phyloP scores from a whole-genome alignment of 1,140 invertebrate genomes.

The Bombus pascuorum region DNA sequence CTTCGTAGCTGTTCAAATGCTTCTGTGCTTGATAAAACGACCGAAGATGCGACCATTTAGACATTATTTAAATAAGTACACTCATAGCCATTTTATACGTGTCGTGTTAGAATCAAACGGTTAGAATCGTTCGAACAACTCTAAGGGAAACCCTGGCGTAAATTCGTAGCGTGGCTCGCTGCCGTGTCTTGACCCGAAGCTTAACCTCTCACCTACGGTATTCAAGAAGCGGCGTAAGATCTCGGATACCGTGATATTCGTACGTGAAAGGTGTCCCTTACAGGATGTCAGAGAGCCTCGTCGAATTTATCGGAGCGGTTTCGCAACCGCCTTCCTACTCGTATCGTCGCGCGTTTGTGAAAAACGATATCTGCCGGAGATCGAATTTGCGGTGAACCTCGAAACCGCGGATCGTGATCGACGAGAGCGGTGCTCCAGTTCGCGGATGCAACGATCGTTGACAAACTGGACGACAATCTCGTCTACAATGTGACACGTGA shows the following conservation, averaged over 20 bases:
- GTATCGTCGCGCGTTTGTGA: constrained; percentile 29
- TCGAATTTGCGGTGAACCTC: constrained; percentile 63
- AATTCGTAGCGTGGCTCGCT: neutral
- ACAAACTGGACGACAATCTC: neutral
- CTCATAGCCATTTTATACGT: no score
- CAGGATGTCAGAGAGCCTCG: constrained; percentile 19
- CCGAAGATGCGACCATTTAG: no score
- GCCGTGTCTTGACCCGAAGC: neutral
- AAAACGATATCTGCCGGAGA: constrained; percentile 58
- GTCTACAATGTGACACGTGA: no score
- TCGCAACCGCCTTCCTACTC: constrained; percentile 17
- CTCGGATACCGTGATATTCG: neutral
- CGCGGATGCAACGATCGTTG: constrained; percentile 21
- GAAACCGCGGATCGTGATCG: constrained; percentile 60
- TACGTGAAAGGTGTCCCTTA: neutral
- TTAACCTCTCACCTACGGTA: neutral
- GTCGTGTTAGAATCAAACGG: no score
- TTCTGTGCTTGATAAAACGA: no score
- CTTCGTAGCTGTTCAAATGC: no score
- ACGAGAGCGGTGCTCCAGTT: constrained; percentile 40
- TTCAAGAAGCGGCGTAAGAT: neutral
- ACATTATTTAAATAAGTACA: no score
- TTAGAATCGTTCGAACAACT: neutral
- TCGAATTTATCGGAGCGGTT: constrained; percentile 21
- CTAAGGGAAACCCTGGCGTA: neutral